Percentiles rank a stretch among this genome's conserved stretches.
Conservation (phyloP, 2,113 vertebrate genomes). For the Hippoglossus stenolepis region DNA sequence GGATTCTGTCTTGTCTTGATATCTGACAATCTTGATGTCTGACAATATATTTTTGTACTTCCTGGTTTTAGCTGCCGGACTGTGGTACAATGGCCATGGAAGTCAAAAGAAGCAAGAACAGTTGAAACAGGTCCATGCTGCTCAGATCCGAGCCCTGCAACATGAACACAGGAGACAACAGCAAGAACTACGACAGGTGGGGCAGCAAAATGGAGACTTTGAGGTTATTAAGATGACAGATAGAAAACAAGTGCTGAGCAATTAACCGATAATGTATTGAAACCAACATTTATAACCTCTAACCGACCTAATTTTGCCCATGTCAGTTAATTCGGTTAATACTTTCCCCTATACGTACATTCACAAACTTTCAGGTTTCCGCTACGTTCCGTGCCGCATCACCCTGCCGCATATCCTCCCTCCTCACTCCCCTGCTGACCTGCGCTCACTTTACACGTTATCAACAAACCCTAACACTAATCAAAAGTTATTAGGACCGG, state of each 20-base stretch:
- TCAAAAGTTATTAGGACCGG: too few relatives aligned
- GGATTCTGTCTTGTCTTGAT: background rate
- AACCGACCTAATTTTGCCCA: too few relatives aligned
- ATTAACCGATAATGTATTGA: too few relatives aligned
- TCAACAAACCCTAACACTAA: too few relatives aligned
- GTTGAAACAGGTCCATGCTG: conserved; percentile 57
- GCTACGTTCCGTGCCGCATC: too few relatives aligned
- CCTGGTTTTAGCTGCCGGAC: conserved; percentile 21
- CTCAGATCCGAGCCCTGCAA: conserved; percentile 68
- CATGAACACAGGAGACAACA: conserved; percentile 74
- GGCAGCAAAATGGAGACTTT: background rate
- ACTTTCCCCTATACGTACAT: too few relatives aligned
- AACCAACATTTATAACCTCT: too few relatives aligned
- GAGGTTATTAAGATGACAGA: background rate
- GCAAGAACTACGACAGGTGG: conserved; percentile 77
- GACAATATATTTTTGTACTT: conserved; percentile 19
- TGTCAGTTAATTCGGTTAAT: too few relatives aligned
- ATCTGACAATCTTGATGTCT: conserved; percentile 16
- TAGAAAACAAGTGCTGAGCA: background rate
- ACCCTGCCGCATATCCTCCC: too few relatives aligned
- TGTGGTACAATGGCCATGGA: background rate
- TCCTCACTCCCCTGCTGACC: too few relatives aligned
- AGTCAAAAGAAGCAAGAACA: conserved; percentile 45
- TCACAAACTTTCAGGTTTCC: too few relatives aligned
- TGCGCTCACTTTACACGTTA: too few relatives aligned